Percentiles rank a stretch among this genome's conserved stretches.
These are phyloP conservation scores for Ptiloglossa arizonensis DNA, from an alignment of 1,140 invertebrate genomes.

Conservation along the genomic window DNA sequence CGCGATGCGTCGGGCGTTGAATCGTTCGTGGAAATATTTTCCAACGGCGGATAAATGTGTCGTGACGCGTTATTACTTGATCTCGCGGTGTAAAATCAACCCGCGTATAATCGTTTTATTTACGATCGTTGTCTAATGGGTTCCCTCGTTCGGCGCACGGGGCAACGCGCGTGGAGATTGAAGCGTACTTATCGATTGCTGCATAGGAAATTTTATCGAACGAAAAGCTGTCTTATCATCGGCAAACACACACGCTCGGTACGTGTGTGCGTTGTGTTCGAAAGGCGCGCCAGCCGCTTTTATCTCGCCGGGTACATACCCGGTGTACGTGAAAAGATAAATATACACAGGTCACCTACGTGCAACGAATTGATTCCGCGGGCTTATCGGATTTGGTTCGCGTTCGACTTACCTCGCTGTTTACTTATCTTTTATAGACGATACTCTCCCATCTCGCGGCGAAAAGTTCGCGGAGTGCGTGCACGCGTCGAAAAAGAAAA, in stretches of 20 bases:
- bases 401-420: constrained; percentile 36
- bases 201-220: constrained; percentile 18
- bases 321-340: constrained; percentile 50
- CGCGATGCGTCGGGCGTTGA: not conserved
- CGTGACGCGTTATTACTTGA: not conserved
- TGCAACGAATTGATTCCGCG: constrained; percentile 47
- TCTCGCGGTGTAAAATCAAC: not conserved
- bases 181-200: constrained; percentile 34
- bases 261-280: not conserved
- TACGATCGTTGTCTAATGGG: constrained; percentile 7
- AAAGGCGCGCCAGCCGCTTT: constrained; percentile 34
- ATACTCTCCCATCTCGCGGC: not conserved
- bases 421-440: constrained; percentile 42
- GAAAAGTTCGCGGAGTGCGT: not conserved
- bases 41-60: not conserved
- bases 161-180: not conserved
- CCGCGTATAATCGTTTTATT: constrained; percentile 13
- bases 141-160: too few species aligned
- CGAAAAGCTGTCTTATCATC: constrained; percentile 50
- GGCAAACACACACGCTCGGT: not conserved
- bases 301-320: constrained; percentile 38
- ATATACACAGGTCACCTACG: constrained; percentile 43
- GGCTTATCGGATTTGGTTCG: constrained; percentile 50
- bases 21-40: not conserved
- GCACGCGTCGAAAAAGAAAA: constrained; percentile 3